Evolutionary conservation across 1,140 invertebrate genomes (phyloP).

Genomic region (Pseudoatta argentina): DNA sequence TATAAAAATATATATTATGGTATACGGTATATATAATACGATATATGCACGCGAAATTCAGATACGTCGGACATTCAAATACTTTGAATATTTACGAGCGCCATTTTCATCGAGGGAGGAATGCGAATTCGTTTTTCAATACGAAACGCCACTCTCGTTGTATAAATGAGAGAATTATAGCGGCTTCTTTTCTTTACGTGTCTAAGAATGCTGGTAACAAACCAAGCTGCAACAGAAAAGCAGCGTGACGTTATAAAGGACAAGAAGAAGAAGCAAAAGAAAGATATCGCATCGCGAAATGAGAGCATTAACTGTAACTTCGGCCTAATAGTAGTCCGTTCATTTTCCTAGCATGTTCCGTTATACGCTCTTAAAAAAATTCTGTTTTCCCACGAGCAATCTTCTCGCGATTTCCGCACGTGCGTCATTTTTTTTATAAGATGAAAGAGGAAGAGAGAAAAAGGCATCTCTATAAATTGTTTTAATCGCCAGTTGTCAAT

Average conservation of each 20-base stretch:
- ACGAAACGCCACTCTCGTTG: not conserved
- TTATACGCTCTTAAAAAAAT: slow-evolving; percentile 69
- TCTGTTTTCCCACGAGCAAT: slow-evolving; percentile 67
- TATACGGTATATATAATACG: not conserved
- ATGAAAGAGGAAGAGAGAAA: not conserved
- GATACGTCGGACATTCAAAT: not conserved
- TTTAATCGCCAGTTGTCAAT: too few species aligned
- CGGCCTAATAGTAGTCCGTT: slow-evolving; percentile 57
- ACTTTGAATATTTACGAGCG: slow-evolving; percentile 5
- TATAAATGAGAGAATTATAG: not conserved
- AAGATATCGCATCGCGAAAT: slow-evolving; percentile 59
- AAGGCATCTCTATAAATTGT: not conserved
- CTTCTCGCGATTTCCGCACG: not conserved
- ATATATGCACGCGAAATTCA: not conserved
- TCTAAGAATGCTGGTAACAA: not conserved
- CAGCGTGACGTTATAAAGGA: not conserved
- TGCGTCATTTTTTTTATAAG: not conserved
- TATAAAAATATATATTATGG: not conserved
- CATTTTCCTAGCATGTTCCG: slow-evolving; percentile 70
- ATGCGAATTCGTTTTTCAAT: slow-evolving; percentile 14
- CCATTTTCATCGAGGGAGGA: slow-evolving; percentile 5
- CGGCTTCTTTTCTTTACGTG: not conserved
- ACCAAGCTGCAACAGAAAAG: not conserved
- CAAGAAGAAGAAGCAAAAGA: slow-evolving; percentile 13
- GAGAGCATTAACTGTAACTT: slow-evolving; percentile 74